Evolutionary conservation across 1,140 invertebrate species (phyloP), one percentile per base, ranked within the genome.

Genomic region (Cyphomyrmex costatus): DNA sequence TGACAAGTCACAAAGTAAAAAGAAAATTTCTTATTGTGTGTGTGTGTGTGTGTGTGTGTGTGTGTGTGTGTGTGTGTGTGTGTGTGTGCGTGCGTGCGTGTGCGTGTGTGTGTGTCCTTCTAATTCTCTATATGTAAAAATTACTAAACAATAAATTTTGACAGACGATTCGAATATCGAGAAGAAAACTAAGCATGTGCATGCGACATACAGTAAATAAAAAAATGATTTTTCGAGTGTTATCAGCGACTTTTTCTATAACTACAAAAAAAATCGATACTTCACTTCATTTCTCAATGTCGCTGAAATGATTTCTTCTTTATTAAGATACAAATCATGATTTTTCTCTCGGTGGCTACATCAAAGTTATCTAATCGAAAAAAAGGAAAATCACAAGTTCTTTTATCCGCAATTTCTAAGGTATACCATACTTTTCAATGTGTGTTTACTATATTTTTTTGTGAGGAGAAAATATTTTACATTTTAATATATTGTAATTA

Each of bases 271-370:
- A 27, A 2, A 63, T 70, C 49, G 10, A n/a, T n/a, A 49, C 2
- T 56, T 56, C 27, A 0, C 7, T 82, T 58, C 8, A 46, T 14
- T 58, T 61, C 14, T 12, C 16, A 56, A 77, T 1, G 61, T 36
- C 19, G n/a, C 14, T 30, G 24, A 61, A 36, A 33, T 27, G 42
- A 24, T 24, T 82, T 80, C 56, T 82, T 80, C 56, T 82, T 46
- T 16, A 71, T 82, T 71, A 5, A 2, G n/a, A 56, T 56, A 71
- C 71, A 82, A 82, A 82, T 71, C 58, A 82, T 58, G 78, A 1
- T 1, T 71, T 80, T 12, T 82, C n/a, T 70, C 27, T 80, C 14
- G 30, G 4, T 10, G 7, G 27, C 4, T 66, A 24, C 5, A 8
- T 66, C 24, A 27, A 79, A 5, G 6, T 3, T 65, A 1, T 33